A percentile compares a stretch with the other conserved stretches of the same genome.
These are phyloP conservation scores for Yasuhikotakia modesta DNA, from an alignment of 2,797 vertebrate genomes.

Conservation along the genomic window DNA sequence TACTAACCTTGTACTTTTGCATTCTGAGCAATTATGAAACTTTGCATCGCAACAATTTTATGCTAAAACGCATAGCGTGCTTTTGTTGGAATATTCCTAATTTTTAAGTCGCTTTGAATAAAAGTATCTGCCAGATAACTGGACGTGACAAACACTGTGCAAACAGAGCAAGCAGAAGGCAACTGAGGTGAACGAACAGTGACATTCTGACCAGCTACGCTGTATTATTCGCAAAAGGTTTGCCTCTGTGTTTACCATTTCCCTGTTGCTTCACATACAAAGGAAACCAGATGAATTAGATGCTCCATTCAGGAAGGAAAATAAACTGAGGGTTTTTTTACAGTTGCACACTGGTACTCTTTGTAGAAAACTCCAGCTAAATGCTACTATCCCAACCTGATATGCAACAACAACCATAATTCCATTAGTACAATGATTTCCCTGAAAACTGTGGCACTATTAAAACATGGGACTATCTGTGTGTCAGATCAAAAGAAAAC, in stretches of 20 bases:
- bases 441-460: neutral
- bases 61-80: neutral
- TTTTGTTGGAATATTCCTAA: neutral
- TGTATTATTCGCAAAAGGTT: neutral
- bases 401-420: neutral
- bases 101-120: neutral
- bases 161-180: neutral
- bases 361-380: neutral
- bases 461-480: too few relatives aligned
- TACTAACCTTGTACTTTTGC: neutral
- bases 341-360: neutral
- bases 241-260: neutral
- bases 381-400: neutral
- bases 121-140: neutral
- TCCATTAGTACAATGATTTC: neutral
- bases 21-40: neutral
- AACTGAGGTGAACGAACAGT: neutral
- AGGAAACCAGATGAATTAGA: neutral
- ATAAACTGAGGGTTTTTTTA: neutral
- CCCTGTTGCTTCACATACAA: neutral
- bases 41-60: neutral
- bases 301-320: neutral
- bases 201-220: neutral
- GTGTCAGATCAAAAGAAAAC: too few relatives aligned
- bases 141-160: neutral